phyloP scores from a whole-genome alignment of 2,888 invertebrate genomes.

The Nomada lathburiana region DNA sequence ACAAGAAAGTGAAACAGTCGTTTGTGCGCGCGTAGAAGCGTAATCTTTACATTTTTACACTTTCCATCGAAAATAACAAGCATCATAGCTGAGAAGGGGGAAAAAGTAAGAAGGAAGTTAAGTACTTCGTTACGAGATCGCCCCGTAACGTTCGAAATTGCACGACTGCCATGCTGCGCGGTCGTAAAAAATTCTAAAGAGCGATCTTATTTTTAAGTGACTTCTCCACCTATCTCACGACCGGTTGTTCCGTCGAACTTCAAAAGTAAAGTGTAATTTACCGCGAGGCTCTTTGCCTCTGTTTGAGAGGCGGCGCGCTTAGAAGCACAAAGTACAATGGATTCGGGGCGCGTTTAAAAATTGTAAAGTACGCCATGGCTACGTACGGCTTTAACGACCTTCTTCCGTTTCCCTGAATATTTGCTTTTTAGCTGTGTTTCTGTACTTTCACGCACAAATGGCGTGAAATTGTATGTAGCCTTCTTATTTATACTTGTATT shows the following conservation, averaged over 20 bases:
- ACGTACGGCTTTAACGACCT: constrained; percentile 33
- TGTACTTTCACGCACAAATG: too few relatives aligned
- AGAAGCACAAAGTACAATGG: constrained; percentile 25
- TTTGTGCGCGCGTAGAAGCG: constrained; percentile 19
- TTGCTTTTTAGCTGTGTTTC: background rate
- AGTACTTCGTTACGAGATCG: constrained; percentile 43
- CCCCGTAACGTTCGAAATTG: constrained; percentile 65
- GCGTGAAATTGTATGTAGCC: too few relatives aligned
- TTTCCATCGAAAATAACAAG: constrained; percentile 1
- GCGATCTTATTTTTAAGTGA: constrained; percentile 53
- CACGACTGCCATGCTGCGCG: constrained; percentile 30
- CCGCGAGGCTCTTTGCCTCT: constrained; percentile 23
- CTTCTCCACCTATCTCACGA: constrained; percentile 25
- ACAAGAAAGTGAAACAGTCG: constrained; percentile 22
- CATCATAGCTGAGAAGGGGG: background rate
- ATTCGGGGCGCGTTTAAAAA: constrained; percentile 24
- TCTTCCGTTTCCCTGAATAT: background rate
- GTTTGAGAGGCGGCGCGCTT: constrained; percentile 17
- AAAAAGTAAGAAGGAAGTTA: background rate
- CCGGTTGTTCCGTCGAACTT: constrained; percentile 47
- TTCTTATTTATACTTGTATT: too few relatives aligned
- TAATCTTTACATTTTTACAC: constrained; percentile 22
- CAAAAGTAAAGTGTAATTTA: constrained; percentile 55
- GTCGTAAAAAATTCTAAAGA: constrained; percentile 52
- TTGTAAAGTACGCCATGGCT: background rate